Percentiles rank a stretch among this genome's conserved stretches.
Evolutionary conservation across 1,140 invertebrate species (phyloP).

Genomic region (Rhopalosiphum padi): DNA sequence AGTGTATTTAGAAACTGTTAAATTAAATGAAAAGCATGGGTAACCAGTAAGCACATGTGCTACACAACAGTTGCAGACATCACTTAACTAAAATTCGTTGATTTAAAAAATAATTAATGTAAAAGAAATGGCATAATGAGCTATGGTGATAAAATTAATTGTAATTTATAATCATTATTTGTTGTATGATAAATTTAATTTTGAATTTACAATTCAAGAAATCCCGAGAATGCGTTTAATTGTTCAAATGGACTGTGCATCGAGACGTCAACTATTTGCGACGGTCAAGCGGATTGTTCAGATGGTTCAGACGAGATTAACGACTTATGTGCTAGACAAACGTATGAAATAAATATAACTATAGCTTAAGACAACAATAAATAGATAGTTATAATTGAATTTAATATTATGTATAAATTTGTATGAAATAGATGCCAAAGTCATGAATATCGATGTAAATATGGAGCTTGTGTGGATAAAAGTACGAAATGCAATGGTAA

Average conservation of each 20-base stretch:
- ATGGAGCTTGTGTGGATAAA: slow-evolving; percentile 69
- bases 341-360: neutral
- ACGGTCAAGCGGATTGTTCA: slow-evolving; percentile 60
- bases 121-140: too few species aligned
- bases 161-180: too few species aligned
- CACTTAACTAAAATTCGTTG: too few species aligned
- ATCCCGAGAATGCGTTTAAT: neutral
- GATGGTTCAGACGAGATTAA: slow-evolving; percentile 60
- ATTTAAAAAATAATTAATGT: too few species aligned
- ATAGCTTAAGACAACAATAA: too few species aligned
- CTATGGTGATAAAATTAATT: too few species aligned
- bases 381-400: too few species aligned
- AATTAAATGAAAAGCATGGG: too few species aligned
- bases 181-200: too few species aligned
- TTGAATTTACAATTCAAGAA: neutral
- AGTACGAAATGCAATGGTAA: slow-evolving; percentile 68
- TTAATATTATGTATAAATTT: neutral
- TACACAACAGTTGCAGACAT: too few species aligned
- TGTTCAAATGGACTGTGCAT: slow-evolving; percentile 62
- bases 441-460: slow-evolving; percentile 68
- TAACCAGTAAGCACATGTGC: too few species aligned
- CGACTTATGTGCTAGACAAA: neutral
- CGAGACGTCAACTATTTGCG: slow-evolving; percentile 59
- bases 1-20: too few species aligned
- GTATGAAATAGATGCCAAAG: slow-evolving; percentile 63